These are phyloP conservation scores for Spheniscus humboldti DNA, from an alignment of 2,797 vertebrate genomes.

Conservation along the genomic window DNA sequence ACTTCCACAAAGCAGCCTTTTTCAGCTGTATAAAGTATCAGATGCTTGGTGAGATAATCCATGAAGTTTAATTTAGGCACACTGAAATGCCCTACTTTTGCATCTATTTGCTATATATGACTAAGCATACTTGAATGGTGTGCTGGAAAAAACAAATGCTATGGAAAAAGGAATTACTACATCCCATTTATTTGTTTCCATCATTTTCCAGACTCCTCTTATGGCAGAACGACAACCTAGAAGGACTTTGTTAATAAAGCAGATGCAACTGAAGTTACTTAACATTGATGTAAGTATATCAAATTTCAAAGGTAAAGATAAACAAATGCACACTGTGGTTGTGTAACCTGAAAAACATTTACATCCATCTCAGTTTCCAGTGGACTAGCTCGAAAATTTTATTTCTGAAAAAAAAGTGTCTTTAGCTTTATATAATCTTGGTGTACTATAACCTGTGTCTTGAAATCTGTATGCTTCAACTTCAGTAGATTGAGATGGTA, in stretches of 20 bases:
- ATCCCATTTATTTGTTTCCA: neutral
- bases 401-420: neutral
- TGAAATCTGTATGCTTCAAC: neutral
- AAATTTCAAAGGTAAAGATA: neutral
- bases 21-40: neutral
- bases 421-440: neutral
- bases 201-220: neutral
- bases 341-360: neutral
- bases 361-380: neutral
- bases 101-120: neutral
- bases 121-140: neutral
- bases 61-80: neutral
- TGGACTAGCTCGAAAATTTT: neutral
- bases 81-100: neutral
- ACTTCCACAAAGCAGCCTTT: neutral
- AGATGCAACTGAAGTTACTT: neutral
- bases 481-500: neutral
- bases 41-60: neutral
- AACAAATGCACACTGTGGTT: neutral
- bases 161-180: neutral
- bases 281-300: neutral
- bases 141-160: neutral
- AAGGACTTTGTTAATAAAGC: neutral
- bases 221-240: neutral
- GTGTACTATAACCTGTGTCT: neutral